Conservation (phyloP, 2,797 vertebrate genomes). For the Sebastes hubbsi region DNA sequence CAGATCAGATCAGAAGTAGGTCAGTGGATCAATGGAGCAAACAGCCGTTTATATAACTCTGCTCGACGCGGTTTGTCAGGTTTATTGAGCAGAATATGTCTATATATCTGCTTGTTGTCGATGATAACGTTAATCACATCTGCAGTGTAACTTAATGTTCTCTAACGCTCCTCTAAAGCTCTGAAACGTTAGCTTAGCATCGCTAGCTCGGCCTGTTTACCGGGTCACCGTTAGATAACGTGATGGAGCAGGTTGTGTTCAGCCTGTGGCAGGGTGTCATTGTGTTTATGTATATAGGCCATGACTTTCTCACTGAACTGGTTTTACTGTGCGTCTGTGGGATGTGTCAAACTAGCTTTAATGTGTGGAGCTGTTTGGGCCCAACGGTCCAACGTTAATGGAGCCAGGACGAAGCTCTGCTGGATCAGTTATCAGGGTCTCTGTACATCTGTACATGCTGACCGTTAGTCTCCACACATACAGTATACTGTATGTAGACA, state of each 20-base stretch:
- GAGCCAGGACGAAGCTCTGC: background rate
- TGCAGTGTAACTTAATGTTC: background rate
- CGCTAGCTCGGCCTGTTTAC: constrained; percentile 60
- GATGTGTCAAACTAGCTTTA: background rate
- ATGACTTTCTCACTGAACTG: background rate
- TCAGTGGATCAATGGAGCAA: constrained; percentile 89
- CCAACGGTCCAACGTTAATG: background rate
- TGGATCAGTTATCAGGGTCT: background rate
- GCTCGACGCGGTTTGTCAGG: background rate
- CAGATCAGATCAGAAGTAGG: constrained; percentile 67
- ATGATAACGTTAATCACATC: fast-evolving
- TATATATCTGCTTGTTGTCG: fast-evolving
- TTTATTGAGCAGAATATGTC: background rate
- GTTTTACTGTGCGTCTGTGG: background rate
- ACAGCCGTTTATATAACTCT: constrained; percentile 55
- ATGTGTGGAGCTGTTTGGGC: background rate
- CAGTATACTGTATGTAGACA: too few species aligned
- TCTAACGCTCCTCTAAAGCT: background rate
- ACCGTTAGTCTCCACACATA: background rate
- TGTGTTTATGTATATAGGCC: fast-evolving
- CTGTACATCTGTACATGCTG: background rate
- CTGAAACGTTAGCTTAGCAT: constrained; percentile 58
- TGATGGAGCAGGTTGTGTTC: background rate
- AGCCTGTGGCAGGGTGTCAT: fast-evolving
- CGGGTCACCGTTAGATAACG: background rate